Conservation (phyloP, 2,888 invertebrate species). For the Pyrrhopygopsis socrates region DNA sequence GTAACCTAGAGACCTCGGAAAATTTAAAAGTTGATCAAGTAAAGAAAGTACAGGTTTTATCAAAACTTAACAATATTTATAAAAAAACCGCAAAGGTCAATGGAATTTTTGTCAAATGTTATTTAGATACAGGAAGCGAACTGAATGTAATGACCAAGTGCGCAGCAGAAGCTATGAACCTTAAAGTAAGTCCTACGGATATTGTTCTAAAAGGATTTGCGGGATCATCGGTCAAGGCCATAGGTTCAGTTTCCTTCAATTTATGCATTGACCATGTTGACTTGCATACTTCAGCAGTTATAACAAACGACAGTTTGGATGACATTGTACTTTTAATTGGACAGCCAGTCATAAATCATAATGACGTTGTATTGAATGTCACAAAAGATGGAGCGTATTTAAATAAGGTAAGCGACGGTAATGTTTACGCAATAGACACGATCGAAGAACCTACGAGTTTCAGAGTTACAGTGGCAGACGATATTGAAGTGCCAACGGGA, state of each 20-base stretch:
- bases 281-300: background rate
- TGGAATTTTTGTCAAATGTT: background rate
- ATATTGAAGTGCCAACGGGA: too few species aligned
- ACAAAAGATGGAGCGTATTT: too few species aligned
- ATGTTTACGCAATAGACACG: too few species aligned
- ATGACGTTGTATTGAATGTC: too few species aligned
- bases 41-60: background rate
- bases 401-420: too few species aligned
- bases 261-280: background rate
- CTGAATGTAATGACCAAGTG: background rate
- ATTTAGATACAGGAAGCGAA: conserved; percentile 7
- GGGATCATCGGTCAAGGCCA: background rate
- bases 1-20: background rate
- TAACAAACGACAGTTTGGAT: background rate
- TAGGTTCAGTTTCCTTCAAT: background rate
- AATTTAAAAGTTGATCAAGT: background rate
- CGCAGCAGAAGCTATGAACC: background rate
- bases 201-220: background rate
- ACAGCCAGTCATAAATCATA: too few species aligned
- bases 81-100: background rate
- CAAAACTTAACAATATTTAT: background rate
- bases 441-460: too few species aligned
- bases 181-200: background rate
- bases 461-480: too few species aligned
- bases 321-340: background rate